Conservation (phyloP, 2,113 vertebrate genomes). For the Hassar affinis region DNA sequence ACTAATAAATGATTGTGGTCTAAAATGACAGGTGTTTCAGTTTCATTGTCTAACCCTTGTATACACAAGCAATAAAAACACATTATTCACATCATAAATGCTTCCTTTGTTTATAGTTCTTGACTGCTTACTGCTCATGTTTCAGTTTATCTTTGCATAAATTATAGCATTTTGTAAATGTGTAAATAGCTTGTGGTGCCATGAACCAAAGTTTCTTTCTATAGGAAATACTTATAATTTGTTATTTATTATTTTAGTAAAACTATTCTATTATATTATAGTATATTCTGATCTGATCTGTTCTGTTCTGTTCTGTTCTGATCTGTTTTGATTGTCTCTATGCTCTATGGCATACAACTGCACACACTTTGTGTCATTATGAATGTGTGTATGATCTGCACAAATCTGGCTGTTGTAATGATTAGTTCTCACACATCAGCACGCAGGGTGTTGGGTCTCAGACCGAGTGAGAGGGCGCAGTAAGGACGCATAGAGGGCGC, state of each 20-base stretch:
- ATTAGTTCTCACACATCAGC: not conserved
- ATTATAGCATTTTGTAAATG: not conserved
- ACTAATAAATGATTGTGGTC: no score
- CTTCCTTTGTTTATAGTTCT: not conserved
- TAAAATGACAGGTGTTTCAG: no score
- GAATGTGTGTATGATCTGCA: not conserved
- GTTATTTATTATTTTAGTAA: not conserved
- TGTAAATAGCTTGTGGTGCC: not conserved
- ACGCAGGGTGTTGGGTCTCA: not conserved
- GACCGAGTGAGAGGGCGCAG: not conserved
- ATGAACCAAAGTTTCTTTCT: not conserved
- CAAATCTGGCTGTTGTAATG: not conserved
- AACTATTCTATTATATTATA: no score
- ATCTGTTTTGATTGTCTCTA: not conserved
- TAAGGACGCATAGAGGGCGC: not conserved
- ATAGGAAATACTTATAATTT: not conserved
- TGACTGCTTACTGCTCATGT: not conserved
- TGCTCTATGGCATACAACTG: not conserved
- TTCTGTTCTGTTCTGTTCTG: not conserved
- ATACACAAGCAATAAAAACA: not conserved
- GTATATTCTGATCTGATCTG: no score
- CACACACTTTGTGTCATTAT: not conserved
- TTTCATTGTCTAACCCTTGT: no score
- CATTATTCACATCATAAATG: not conserved
- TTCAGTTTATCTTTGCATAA: not conserved